Base-by-base conservation (phyloP, 2,888 invertebrate species). In the Drosophila neotestacea region DNA sequence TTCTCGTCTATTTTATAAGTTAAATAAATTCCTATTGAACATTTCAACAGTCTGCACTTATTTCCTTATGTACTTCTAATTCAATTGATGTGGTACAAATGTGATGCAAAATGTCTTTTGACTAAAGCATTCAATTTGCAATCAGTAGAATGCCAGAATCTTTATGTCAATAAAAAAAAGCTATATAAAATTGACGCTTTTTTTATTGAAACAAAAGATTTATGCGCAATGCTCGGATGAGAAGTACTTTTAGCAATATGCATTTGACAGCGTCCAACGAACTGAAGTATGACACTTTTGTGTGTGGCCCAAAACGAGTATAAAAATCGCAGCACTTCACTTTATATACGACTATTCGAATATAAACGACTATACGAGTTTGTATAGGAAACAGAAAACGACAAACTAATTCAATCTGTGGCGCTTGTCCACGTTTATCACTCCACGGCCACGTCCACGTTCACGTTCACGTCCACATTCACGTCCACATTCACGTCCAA, bases 321-420 rank as follows among this genome's bases (percentile, higher is more conserved):
- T 59, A 60, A 72, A 50, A 64, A 74, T 59, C 61, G 50, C 34
- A 56, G 63, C 50, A 68, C 16, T 63, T 58, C 63, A 56, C 51
- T 51, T 56, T 41, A 54, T 60, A 44, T 50, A 36, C 34, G 27
- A 38, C n/a, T 16, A 38, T 46, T 30, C 30, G 30, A 28, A 27
- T 30, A 36, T 50, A 50, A 50, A 44, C 34, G 58, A 52, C 42
- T 50, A 6, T 28, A 11, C 39, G 22, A 32, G 50, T 50, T 41
- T 61, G 50, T 60, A 34, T 73, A 48, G 27, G 63, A 55, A 34
- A 72, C 48, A 59, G 44, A 84, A 60, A 69, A 60, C 70, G 65
- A 85, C 85, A 89, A 84, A 87, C 89, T 89, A 84, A 84, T 84
- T 84, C 88, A 84, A 84, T 84, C 81, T 87, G 60, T 73, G 79